These are phyloP conservation scores for Suricata suricatta DNA, from an alignment of 2,113 vertebrate species.

Conservation along the genomic window DNA sequence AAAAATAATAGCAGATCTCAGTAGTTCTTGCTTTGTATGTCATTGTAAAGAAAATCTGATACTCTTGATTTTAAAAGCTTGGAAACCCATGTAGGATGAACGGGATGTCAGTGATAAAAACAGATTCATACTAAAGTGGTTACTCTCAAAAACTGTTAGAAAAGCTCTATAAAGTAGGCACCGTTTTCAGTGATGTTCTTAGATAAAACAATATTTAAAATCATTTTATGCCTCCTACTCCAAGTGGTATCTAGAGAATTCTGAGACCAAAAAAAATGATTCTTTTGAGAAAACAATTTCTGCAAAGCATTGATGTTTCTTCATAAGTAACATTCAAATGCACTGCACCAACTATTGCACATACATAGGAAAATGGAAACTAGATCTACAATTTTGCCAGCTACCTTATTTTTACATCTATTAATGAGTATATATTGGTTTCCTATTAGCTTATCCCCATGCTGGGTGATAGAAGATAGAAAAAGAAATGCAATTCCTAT, in stretches of 20 bases:
- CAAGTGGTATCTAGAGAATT: not conserved
- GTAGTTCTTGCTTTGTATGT: not conserved
- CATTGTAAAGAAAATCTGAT: constrained; percentile 3
- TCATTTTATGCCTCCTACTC: not conserved
- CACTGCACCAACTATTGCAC: not conserved
- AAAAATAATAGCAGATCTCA: not conserved
- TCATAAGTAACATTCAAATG: not conserved
- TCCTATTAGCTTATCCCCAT: not conserved
- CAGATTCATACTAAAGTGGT: constrained; percentile 28
- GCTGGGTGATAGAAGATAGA: not conserved
- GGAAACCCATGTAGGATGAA: constrained; percentile 43
- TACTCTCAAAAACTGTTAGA: not conserved
- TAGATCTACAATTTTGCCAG: not conserved
- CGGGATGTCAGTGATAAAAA: constrained; percentile 40
- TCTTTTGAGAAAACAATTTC: not conserved
- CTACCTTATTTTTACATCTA: not conserved
- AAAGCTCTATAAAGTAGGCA: constrained; percentile 9
- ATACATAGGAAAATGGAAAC: not conserved
- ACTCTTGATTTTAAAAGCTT: constrained; percentile 48
- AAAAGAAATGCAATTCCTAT: not conserved
- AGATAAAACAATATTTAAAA: constrained; percentile 20
- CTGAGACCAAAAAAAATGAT: not conserved
- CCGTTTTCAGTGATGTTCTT: not conserved
- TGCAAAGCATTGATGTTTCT: not conserved
- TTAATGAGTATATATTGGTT: not conserved